Evolutionary conservation across 2,888 invertebrate species (phyloP).

Genomic region (Apotomis capreana): DNA sequence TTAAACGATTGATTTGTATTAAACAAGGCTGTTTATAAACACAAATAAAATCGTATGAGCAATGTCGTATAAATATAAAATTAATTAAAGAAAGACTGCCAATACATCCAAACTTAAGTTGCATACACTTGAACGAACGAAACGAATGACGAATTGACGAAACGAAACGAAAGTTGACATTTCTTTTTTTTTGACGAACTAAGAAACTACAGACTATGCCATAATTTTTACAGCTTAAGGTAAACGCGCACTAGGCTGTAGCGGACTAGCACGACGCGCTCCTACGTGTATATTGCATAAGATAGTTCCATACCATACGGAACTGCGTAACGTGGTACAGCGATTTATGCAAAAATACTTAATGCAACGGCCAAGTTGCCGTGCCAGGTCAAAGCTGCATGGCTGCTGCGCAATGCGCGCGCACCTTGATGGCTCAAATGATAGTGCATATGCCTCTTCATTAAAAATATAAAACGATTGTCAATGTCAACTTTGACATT

Average conservation of each 20-base stretch:
- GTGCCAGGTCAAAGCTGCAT: no score
- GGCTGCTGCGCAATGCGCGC: no score
- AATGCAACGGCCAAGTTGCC: no score
- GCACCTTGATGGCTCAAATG: no score
- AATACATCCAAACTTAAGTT: slow-evolving; percentile 8
- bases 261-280: no score
- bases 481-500: not conserved
- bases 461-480: not conserved
- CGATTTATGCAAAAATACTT: no score
- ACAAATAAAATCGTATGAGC: not conserved
- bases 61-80: not conserved
- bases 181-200: not conserved
- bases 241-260: no score
- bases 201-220: not conserved
- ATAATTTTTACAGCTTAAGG: no score
- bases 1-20: not conserved
- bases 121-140: slow-evolving; percentile 12
- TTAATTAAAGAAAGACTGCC: slow-evolving; percentile 9
- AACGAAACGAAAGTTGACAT: slow-evolving; percentile 22
- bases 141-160: not conserved
- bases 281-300: no score
- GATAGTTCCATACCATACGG: no score
- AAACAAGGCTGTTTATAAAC: not conserved
- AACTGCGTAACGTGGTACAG: no score
- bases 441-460: no score